A percentile compares a stretch with the other conserved stretches of the same genome.
These are phyloP conservation scores for Cyprinodon brontotheroides DNA, from an alignment of 2,113 vertebrate genomes.

Conservation along the genomic window DNA sequence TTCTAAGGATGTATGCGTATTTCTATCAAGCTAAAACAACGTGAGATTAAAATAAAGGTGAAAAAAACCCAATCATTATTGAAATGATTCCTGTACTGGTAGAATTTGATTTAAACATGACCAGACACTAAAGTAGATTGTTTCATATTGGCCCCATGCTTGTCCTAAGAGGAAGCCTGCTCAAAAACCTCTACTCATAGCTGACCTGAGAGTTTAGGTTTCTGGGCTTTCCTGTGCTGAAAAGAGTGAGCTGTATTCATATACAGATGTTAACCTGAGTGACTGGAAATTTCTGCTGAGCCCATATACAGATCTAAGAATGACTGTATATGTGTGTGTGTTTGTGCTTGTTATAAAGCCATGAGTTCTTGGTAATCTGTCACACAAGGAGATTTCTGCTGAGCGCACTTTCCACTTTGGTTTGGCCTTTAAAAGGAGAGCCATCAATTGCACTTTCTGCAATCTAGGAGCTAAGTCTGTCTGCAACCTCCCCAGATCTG, in stretches of 20 bases:
- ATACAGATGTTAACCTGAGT: slow-evolving; percentile 34
- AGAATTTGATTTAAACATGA: slow-evolving; percentile 10
- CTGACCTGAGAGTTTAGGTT: slow-evolving; percentile 31
- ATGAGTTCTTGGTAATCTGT: slow-evolving; percentile 57
- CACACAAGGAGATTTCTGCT: slow-evolving; percentile 67
- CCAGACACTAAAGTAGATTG: neutral
- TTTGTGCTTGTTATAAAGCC: slow-evolving; percentile 23
- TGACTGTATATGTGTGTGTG: slow-evolving; percentile 7
- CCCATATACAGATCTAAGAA: neutral
- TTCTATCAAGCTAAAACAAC: neutral
- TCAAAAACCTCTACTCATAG: slow-evolving; percentile 53
- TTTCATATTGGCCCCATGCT: neutral
- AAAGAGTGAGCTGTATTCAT: slow-evolving; percentile 25
- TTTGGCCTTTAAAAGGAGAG: slow-evolving; percentile 55
- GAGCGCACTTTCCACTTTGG: slow-evolving; percentile 70
- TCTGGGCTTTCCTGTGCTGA: slow-evolving; percentile 75
- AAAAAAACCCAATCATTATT: neutral
- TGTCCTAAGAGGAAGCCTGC: slow-evolving; percentile 58
- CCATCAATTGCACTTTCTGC: slow-evolving; percentile 74
- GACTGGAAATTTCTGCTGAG: neutral
- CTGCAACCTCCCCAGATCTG: slow-evolving; percentile 61
- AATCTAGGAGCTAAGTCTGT: slow-evolving; percentile 55
- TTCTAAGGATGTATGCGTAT: neutral
- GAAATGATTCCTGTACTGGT: neutral
- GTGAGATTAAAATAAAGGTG: neutral